Evolutionary conservation across 2,113 vertebrate species (phyloP).

Genomic region (Oriolus oriolus): DNA sequence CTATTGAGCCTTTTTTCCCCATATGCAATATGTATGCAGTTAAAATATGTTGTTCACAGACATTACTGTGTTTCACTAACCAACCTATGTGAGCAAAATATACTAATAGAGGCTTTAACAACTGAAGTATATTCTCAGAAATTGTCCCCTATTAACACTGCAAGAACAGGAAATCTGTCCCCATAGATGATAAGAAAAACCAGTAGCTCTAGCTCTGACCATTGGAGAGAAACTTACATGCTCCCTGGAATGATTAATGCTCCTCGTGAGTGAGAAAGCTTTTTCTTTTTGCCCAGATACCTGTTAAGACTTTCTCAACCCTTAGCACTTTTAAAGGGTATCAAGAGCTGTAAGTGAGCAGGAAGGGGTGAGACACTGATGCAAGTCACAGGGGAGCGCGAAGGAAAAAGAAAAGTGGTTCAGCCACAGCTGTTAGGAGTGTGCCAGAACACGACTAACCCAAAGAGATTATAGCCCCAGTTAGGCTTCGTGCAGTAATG

Average conservation of each 20-base stretch:
- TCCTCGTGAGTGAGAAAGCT: neutral
- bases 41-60: neutral
- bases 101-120: neutral
- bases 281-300: slow-evolving; percentile 32
- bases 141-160: neutral
- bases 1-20: neutral
- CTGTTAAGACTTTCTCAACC: neutral
- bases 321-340: neutral
- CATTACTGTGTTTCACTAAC: neutral
- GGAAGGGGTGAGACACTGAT: neutral
- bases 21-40: neutral
- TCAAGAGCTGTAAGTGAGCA: neutral
- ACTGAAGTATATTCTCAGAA: neutral
- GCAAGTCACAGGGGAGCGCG: neutral
- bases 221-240: neutral
- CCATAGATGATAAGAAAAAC: neutral
- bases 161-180: neutral
- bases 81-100: neutral
- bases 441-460: neutral
- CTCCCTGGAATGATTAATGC: neutral
- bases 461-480: neutral
- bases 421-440: neutral
- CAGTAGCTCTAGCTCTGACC: neutral
- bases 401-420: neutral
- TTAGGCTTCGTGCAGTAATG: slow-evolving; percentile 9